Percentiles rank a stretch among this genome's conserved stretches.
These are phyloP conservation scores for Neosalanx taihuensis DNA, from an alignment of 2,797 vertebrate species.

Conservation along the genomic window DNA sequence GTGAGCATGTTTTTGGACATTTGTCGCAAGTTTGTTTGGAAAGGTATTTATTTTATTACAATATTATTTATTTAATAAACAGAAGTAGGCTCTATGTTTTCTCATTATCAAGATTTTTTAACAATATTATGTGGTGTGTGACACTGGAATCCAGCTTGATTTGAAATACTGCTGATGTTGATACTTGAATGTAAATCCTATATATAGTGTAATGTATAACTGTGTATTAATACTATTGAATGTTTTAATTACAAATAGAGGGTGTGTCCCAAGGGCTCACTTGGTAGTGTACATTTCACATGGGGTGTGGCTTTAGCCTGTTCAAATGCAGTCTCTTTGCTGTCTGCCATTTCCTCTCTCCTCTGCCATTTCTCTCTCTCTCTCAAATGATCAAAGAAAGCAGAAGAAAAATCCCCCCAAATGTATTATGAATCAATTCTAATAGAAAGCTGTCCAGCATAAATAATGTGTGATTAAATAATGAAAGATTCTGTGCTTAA, in stretches of 20 bases:
- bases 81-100: no score
- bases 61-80: not conserved
- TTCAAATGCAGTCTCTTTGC: no score
- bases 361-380: no score
- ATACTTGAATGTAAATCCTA: not conserved
- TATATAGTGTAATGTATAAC: not conserved
- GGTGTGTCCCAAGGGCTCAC: no score
- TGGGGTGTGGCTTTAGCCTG: no score
- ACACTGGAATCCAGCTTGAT: not conserved
- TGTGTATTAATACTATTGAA: no score
- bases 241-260: not conserved
- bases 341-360: no score
- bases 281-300: no score
- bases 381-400: no score
- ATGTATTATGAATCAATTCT: no score
- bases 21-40: constrained; percentile 49
- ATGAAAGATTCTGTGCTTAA: not conserved
- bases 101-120: not conserved
- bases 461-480: not conserved
- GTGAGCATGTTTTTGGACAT: constrained; percentile 30
- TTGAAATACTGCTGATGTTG: not conserved
- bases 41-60: not conserved
- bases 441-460: not conserved
- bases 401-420: no score
- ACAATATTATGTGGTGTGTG: not conserved